Conservation (phyloP, 2,888 invertebrate genomes). For the Drosophila prolongata region DNA sequence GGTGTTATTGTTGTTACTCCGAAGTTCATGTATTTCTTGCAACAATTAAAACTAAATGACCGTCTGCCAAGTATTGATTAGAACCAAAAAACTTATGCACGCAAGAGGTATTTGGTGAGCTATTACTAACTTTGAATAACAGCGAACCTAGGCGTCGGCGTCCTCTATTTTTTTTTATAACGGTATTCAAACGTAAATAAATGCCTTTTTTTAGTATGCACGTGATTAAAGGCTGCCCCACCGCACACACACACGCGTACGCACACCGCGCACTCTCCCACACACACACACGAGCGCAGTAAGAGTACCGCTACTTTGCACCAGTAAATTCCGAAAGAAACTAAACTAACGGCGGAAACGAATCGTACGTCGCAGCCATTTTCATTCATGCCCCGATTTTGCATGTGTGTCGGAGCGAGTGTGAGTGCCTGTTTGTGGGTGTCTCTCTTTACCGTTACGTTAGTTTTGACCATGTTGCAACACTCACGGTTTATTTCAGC, state of each 20-base stretch:
- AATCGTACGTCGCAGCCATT: slow-evolving; percentile 45
- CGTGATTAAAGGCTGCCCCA: slow-evolving; percentile 67
- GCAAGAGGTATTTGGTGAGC: slow-evolving; percentile 51
- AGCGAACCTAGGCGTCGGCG: slow-evolving; percentile 30
- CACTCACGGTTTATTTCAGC: slow-evolving; percentile 43
- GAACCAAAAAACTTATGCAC: slow-evolving; percentile 59
- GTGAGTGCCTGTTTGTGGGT: slow-evolving; percentile 10
- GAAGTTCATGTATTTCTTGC: slow-evolving; percentile 34
- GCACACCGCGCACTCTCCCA: slow-evolving; percentile 19
- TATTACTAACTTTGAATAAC: slow-evolving; percentile 50
- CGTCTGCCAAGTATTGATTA: slow-evolving; percentile 69
- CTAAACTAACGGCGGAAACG: slow-evolving; percentile 52
- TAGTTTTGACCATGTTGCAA: slow-evolving; percentile 5
- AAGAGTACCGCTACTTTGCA: slow-evolving; percentile 61
- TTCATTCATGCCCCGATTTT: slow-evolving; percentile 66
- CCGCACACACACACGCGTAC: slow-evolving; percentile 32
- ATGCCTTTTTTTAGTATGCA: slow-evolving; percentile 59
- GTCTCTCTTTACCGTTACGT: slow-evolving; percentile 41
- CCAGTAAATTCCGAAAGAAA: slow-evolving; percentile 70
- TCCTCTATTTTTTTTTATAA: slow-evolving; percentile 11
- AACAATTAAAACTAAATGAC: slow-evolving; percentile 66
- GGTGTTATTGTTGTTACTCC: slow-evolving; percentile 38
- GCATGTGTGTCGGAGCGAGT: slow-evolving; percentile 17
- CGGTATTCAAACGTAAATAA: slow-evolving; percentile 59
- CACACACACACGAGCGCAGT: slow-evolving; percentile 37